These are phyloP conservation scores for Meteorus cinctellus DNA, from an alignment of 2,888 invertebrate species.

Conservation along the genomic window DNA sequence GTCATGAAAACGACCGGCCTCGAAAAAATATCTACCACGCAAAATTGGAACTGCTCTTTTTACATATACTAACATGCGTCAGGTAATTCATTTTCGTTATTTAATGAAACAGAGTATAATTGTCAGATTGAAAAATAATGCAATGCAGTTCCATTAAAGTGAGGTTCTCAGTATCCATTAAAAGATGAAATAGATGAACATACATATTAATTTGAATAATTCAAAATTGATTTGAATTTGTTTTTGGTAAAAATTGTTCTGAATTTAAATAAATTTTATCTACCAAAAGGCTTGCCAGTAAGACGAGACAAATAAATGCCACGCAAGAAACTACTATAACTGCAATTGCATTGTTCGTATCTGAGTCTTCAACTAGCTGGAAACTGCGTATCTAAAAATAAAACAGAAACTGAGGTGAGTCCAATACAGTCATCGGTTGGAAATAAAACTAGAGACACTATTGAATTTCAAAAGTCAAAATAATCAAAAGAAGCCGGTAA, in stretches of 20 bases:
- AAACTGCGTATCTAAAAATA: conserved; percentile 65
- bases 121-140: too few relatives aligned
- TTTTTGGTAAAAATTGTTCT: not conserved
- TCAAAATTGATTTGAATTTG: not conserved
- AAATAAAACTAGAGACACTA: not conserved
- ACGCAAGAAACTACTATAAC: conserved; percentile 88
- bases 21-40: too few relatives aligned
- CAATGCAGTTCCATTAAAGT: too few relatives aligned
- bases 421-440: conserved; percentile 11
- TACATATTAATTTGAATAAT: not conserved
- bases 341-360: conserved; percentile 78
- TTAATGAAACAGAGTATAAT: too few relatives aligned
- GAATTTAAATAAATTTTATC: conserved; percentile 58
- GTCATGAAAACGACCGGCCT: too few relatives aligned
- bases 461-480: not conserved
- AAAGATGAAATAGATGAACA: not conserved
- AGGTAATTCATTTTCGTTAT: too few relatives aligned
- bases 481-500: not conserved
- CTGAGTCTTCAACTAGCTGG: conserved; percentile 64
- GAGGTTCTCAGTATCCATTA: too few relatives aligned
- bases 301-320: conserved; percentile 84
- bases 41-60: too few relatives aligned
- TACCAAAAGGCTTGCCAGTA: conserved; percentile 86
- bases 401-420: not conserved
- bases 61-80: too few relatives aligned